Base-by-base conservation (phyloP, 2,888 invertebrate species). In the Tortricodes alternella region DNA sequence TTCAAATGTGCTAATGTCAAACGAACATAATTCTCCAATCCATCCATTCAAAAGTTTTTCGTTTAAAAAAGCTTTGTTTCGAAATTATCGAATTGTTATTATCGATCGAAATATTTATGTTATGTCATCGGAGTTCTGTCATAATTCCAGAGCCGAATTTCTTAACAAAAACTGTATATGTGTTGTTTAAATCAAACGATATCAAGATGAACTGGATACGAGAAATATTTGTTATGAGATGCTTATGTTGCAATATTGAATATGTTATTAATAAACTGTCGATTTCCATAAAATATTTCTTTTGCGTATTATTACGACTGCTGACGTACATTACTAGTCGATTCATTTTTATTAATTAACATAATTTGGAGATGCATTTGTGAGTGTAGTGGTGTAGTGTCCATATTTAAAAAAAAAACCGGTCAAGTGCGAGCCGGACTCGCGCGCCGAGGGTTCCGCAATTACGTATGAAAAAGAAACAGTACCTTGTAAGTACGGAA, bases 121-220 rank as follows among this genome's bases (percentile, higher is more conserved):
- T 44, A 44, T 19, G 52, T 19, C 18, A 37, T 37, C 24, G 11
- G 41, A n/a, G 41, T 49, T 49, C 41, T 34, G 41, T 43, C 55
- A 48, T 55, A 55, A 55, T 48, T 55, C 55, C 53, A 55, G 53
- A 55, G 48, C 18, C 9, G 9, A 16, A 15, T 41, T 6, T 9
- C n/a, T 23, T 9, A 9, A 56, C 50, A 56, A 56, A 56, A 56
- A 56, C 56, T 29, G 27, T 15, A 18, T 38, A 56, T 44, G 43
- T 13, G 49, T 48, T 34, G 39, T 37, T 50, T 50, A 50, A 55
- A 55, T 55, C 48, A 55, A 27, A 32, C 37, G 7, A 38, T 56
- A 56, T 56, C 56, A 56, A 56, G 56, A 56, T 50, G 56, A 23
- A 56, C 49, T 49, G 38, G 44, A 56, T 44, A 35, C 35, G 35